These are phyloP conservation scores for Lepus europaeus DNA, from an alignment of 2,113 vertebrate genomes.

Conservation along the genomic window DNA sequence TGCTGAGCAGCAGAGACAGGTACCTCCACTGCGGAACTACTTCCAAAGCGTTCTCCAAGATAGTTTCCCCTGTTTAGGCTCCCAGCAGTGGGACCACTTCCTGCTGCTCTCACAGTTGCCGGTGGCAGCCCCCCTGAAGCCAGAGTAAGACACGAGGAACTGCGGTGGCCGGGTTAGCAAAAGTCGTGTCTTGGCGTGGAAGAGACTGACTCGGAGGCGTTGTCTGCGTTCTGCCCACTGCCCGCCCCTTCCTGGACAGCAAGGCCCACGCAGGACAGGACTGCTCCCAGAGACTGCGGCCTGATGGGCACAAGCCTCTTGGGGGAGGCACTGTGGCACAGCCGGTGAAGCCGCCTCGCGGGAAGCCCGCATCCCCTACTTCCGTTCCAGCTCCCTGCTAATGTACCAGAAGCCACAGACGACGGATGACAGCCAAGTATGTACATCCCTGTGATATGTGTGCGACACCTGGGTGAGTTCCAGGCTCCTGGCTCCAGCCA, in stretches of 20 bases:
- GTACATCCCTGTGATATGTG: too few species aligned
- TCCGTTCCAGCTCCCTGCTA: too few species aligned
- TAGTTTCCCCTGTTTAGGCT: too few species aligned
- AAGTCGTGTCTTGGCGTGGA: not conserved
- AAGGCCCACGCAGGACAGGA: not conserved
- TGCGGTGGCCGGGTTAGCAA: not conserved
- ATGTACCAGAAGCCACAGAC: too few species aligned
- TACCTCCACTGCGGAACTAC: not conserved
- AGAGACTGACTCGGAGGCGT: not conserved
- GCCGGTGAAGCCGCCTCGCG: too few species aligned
- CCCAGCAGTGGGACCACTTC: not conserved
- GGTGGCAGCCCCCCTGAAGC: not conserved
- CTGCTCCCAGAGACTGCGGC: not conserved
- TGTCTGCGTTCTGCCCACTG: not conserved
- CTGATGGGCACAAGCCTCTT: not conserved
- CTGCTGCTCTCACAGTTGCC: not conserved
- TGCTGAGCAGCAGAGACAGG: not conserved
- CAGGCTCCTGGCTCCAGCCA: too few species aligned
- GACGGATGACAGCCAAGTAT: too few species aligned
- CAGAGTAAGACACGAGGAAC: not conserved
- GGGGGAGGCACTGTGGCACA: too few species aligned
- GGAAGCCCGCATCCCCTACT: too few species aligned
- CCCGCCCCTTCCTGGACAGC: not conserved
- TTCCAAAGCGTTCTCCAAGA: conserved; percentile 12
- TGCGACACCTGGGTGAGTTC: too few species aligned